Conservation (phyloP, 2,888 invertebrate species). For the Pseudeuparius sepicola region DNA sequence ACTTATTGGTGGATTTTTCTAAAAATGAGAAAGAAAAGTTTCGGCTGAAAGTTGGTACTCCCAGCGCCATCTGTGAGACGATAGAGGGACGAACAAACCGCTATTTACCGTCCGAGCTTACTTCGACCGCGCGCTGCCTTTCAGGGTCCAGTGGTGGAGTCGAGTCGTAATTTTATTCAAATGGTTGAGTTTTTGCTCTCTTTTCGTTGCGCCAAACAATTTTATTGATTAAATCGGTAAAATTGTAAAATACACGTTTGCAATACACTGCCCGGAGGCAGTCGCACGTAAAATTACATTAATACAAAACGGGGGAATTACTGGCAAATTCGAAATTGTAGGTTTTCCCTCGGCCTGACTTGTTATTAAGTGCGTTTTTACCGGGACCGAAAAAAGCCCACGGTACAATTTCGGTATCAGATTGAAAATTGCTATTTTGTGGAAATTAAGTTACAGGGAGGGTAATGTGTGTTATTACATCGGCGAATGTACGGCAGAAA, state of each 20-base stretch:
- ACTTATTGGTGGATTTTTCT: too few relatives aligned
- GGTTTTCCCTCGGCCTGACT: conserved; percentile 31
- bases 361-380: conserved; percentile 35
- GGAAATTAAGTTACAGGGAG: conserved; percentile 37
- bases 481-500: conserved; percentile 28
- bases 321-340: conserved; percentile 40
- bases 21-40: too few relatives aligned
- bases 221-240: conserved; percentile 27
- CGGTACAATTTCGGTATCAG: conserved; percentile 39
- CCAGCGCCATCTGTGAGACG: too few relatives aligned
- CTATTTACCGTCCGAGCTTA: too few relatives aligned
- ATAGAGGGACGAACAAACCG: too few relatives aligned
- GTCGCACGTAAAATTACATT: conserved; percentile 38
- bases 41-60: too few relatives aligned
- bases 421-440: conserved; percentile 41
- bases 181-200: too few relatives aligned
- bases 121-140: too few relatives aligned
- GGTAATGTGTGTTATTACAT: conserved; percentile 38
- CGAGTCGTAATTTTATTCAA: too few relatives aligned
- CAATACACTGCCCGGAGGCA: conserved; percentile 29
- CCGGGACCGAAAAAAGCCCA: conserved; percentile 32
- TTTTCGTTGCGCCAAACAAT: conserved; percentile 15
- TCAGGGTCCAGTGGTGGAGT: too few relatives aligned
- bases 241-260: conserved; percentile 30
- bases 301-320: conserved; percentile 36